These are phyloP conservation scores for Dorcus parallelipipedus DNA, from an alignment of 2,888 invertebrate species.

Conservation along the genomic window DNA sequence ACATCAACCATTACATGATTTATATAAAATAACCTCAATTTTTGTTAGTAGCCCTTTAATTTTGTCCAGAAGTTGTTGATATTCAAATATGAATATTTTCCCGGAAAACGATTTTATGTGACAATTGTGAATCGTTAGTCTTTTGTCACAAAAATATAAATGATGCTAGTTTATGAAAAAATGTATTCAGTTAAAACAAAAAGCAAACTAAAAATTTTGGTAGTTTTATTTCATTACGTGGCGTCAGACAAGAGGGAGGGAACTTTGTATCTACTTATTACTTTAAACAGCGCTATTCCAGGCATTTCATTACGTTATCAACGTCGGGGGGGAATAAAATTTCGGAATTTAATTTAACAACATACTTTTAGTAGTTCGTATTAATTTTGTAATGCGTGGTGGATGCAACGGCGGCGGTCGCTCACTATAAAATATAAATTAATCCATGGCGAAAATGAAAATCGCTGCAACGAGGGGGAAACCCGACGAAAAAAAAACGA, in stretches of 20 bases:
- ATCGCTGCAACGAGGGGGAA: constrained; percentile 10
- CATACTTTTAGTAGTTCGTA: constrained; percentile 12
- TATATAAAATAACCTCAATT: too few relatives aligned
- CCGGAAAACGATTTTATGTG: too few relatives aligned
- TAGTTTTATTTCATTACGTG: not conserved
- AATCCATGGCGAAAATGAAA: constrained; percentile 27
- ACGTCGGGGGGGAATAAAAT: constrained; percentile 1
- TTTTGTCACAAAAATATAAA: too few relatives aligned
- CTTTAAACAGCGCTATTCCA: constrained; percentile 8
- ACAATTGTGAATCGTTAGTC: too few relatives aligned
- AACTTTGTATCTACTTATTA: not conserved
- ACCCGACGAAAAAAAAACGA: constrained; percentile 34
- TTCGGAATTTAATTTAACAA: constrained; percentile 17
- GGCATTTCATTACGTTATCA: constrained; percentile 2
- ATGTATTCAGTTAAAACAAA: too few relatives aligned
- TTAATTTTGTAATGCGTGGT: constrained; percentile 7
- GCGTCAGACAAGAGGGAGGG: not conserved
- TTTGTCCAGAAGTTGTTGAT: too few relatives aligned
- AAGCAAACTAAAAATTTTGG: too few relatives aligned
- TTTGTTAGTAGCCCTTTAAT: too few relatives aligned
- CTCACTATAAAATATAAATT: constrained; percentile 1
- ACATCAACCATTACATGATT: too few relatives aligned
- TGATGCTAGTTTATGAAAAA: too few relatives aligned
- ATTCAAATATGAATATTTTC: too few relatives aligned
- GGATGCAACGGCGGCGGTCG: not conserved